Conservation (phyloP, 1,140 invertebrate species). For the Diprion similis region DNA sequence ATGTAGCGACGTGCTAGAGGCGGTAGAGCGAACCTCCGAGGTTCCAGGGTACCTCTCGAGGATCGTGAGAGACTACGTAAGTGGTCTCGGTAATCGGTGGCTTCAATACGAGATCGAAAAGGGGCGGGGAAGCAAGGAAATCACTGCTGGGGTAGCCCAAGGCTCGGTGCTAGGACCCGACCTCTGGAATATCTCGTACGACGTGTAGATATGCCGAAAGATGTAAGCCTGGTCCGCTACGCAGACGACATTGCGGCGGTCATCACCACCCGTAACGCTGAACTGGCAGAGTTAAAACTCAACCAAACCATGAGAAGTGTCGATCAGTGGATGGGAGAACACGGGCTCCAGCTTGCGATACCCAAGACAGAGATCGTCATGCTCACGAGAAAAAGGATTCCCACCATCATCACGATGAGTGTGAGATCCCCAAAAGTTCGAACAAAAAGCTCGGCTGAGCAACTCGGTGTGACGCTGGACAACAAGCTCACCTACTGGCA, state of each 20-base stretch:
- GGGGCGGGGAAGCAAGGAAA: not conserved
- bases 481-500: slow-evolving; percentile 24
- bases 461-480: slow-evolving; percentile 34
- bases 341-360: too few relatives aligned
- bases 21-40: slow-evolving; percentile 17
- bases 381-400: not conserved
- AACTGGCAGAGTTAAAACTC: slow-evolving; percentile 14
- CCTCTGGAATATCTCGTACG: slow-evolving; percentile 16
- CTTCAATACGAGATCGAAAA: slow-evolving; percentile 22
- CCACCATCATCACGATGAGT: too few relatives aligned
- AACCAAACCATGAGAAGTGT: slow-evolving; percentile 19
- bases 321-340: slow-evolving; percentile 19
- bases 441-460: slow-evolving; percentile 24
- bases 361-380: not conserved
- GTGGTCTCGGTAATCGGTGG: slow-evolving; percentile 10
- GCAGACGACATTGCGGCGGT: slow-evolving; percentile 24
- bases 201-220: slow-evolving; percentile 5
- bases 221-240: slow-evolving; percentile 22
- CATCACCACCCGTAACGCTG: not conserved
- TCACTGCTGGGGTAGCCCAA: slow-evolving; percentile 18
- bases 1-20: slow-evolving; percentile 24
- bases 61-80: slow-evolving; percentile 23
- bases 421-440: slow-evolving; percentile 11
- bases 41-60: slow-evolving; percentile 21
- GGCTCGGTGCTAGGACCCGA: slow-evolving; percentile 18